phyloP scores from a whole-genome alignment of 1,140 invertebrate species.

The Pogonognathellus flavescens region DNA sequence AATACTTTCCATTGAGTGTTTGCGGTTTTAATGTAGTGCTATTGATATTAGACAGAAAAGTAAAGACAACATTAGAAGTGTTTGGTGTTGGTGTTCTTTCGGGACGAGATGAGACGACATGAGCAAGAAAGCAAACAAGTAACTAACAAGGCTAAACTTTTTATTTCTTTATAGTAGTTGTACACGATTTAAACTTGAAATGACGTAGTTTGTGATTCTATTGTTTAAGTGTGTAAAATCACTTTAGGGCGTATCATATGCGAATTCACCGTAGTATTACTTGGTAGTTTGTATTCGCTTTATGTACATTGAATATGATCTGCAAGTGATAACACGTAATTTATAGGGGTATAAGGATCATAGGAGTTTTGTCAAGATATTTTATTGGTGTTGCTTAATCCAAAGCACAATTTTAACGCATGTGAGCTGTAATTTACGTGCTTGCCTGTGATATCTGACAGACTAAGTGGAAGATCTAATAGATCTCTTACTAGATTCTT shows the following conservation, averaged over 20 bases:
- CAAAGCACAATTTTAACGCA: too few relatives aligned
- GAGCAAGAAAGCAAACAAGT: neutral
- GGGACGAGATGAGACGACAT: neutral
- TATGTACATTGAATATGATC: conserved; percentile 14
- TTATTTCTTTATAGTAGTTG: neutral
- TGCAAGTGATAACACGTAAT: neutral
- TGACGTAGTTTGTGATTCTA: neutral
- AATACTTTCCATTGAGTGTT: neutral
- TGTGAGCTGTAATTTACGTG: neutral
- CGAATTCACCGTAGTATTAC: neutral
- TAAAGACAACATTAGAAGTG: neutral
- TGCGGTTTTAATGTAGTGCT: conserved; percentile 34
- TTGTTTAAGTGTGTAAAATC: conserved; percentile 19
- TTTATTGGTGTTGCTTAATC: conserved; percentile 7
- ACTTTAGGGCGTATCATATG: conserved; percentile 27
- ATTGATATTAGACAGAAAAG: neutral
- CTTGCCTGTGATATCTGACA: neutral
- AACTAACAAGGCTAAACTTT: conserved; percentile 24
- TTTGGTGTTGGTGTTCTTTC: neutral
- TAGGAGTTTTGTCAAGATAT: conserved; percentile 26
- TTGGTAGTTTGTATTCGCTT: neutral
- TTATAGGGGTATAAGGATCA: neutral
- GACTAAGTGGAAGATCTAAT: neutral
- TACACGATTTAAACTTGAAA: neutral
- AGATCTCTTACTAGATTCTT: neutral